Evolutionary conservation across 53 echinoderm and acorn worm species (phyloP).

Genomic region (Antedon mediterranea): DNA sequence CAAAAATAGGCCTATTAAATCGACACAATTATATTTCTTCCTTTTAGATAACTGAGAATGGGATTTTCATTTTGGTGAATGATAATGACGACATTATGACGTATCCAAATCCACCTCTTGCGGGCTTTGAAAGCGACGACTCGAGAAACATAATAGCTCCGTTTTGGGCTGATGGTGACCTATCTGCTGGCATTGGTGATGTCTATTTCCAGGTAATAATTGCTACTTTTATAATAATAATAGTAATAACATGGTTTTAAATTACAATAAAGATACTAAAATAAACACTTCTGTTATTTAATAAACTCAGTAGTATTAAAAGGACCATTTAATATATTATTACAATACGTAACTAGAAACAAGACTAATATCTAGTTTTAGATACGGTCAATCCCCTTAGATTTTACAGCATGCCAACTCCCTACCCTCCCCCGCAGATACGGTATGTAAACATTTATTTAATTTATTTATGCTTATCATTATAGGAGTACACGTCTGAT

Average conservation of each 20-base stretch:
- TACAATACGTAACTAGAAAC: too few species aligned
- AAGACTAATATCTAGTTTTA: too few species aligned
- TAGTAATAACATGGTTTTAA: too few species aligned
- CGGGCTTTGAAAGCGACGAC: slow-evolving; percentile 13
- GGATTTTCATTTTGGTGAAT: neutral
- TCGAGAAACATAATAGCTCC: slow-evolving; percentile 59
- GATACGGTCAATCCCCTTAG: too few species aligned
- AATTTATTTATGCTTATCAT: neutral
- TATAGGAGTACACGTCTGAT: neutral
- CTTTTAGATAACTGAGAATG: neutral
- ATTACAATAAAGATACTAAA: too few species aligned
- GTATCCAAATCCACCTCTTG: neutral
- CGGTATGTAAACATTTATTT: too few species aligned
- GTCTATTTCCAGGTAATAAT: slow-evolving; percentile 5
- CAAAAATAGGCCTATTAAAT: too few species aligned
- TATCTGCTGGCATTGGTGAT: slow-evolving; percentile 1
- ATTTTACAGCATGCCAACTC: too few species aligned
- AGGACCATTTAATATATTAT: too few species aligned
- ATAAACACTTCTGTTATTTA: too few species aligned
- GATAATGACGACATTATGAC: neutral
- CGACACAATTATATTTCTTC: neutral
- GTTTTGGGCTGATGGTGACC: slow-evolving; percentile 87
- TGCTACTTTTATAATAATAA: slow-evolving; percentile 42
- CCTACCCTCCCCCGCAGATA: too few species aligned
- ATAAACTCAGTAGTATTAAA: too few species aligned